Conservation (phyloP, 2,797 vertebrate genomes). For the Brotogeris chrysoptera region DNA sequence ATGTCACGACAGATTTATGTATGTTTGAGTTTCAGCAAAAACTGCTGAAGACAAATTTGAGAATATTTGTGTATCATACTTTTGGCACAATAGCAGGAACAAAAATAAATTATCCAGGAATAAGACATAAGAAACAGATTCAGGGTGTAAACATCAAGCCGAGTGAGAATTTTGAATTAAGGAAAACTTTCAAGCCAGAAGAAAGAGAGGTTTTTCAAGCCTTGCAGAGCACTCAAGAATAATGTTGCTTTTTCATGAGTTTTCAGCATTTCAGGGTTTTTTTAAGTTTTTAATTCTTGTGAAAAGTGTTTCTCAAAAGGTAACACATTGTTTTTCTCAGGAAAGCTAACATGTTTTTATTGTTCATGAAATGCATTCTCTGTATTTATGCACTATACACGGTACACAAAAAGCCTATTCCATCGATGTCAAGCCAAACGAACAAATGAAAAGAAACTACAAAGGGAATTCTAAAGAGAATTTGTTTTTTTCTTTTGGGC, state of each 20-base stretch:
- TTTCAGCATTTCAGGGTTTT: not conserved
- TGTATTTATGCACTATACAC: not conserved
- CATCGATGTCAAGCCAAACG: not conserved
- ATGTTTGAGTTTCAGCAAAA: constrained; percentile 23
- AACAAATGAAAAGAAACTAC: not conserved
- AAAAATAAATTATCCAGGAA: constrained; percentile 51
- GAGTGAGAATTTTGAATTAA: not conserved
- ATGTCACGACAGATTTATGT: constrained; percentile 57
- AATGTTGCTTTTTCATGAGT: not conserved
- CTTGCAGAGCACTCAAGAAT: not conserved
- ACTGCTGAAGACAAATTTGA: constrained; percentile 43
- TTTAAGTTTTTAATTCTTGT: not conserved
- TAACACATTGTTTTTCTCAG: not conserved
- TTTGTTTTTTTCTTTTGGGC: not conserved
- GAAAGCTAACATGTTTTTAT: not conserved
- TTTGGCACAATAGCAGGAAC: constrained; percentile 37
- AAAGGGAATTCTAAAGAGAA: not conserved
- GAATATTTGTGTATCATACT: constrained; percentile 45
- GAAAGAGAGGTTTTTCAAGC: not conserved
- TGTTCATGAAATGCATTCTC: not conserved
- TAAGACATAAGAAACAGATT: constrained; percentile 27
- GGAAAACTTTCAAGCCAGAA: not conserved
- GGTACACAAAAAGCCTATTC: not conserved
- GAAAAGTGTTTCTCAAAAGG: not conserved
- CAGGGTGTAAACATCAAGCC: constrained; percentile 5